Evolutionary conservation across 1,140 invertebrate species (phyloP).

Genomic region (Acromyrmex charruanus): DNA sequence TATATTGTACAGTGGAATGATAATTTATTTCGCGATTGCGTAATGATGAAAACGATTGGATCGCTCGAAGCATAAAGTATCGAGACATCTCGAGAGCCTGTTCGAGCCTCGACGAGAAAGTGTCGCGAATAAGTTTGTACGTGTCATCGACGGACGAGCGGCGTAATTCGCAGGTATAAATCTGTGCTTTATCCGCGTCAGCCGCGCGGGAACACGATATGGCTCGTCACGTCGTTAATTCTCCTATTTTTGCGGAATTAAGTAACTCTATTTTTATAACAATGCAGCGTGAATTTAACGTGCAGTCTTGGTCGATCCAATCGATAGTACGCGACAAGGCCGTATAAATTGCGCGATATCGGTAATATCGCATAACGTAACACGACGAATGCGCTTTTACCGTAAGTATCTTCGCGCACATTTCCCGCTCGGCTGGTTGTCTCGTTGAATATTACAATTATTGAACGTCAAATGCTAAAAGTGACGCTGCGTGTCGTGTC

Average conservation of each 20-base stretch:
- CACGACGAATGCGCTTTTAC: background rate
- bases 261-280: conserved; percentile 23
- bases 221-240: background rate
- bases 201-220: background rate
- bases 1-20: conserved; percentile 10
- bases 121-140: conserved; percentile 35
- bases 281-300: background rate
- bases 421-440: background rate
- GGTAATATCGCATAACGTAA: background rate
- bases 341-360: conserved; percentile 23
- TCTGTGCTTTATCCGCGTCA: background rate
- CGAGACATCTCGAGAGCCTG: background rate
- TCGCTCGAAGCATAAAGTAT: conserved; percentile 28
- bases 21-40: conserved; percentile 39
- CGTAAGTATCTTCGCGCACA: background rate
- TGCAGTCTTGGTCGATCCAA: background rate
- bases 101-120: conserved; percentile 27
- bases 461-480: conserved; percentile 3
- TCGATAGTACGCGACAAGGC: background rate
- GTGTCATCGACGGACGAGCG: background rate
- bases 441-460: background rate
- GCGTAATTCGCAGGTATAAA: conserved; percentile 27
- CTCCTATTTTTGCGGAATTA: conserved; percentile 5
- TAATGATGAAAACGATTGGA: conserved; percentile 20
- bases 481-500: background rate